Percentiles rank a stretch among this genome's conserved stretches.
Conservation (phyloP, 2,113 vertebrate species). For the Bujurquina vittata region DNA sequence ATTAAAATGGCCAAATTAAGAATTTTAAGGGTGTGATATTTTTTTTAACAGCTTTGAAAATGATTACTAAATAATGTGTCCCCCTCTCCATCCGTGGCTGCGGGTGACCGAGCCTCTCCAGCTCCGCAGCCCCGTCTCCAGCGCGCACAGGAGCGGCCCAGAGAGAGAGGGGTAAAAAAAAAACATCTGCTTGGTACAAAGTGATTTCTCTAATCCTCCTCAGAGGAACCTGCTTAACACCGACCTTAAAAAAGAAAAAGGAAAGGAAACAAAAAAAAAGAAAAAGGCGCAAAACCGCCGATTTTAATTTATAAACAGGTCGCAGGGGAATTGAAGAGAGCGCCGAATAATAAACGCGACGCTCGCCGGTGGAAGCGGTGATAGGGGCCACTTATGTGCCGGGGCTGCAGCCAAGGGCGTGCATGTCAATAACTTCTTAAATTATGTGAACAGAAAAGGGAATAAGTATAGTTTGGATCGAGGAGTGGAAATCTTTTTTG, state of each 20-base stretch:
- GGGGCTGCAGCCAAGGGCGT: background rate
- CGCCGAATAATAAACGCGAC: conserved; percentile 50
- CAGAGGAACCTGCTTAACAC: conserved; percentile 58
- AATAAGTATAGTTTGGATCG: background rate
- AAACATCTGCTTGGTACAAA: conserved; percentile 71
- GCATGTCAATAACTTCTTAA: conserved; percentile 1
- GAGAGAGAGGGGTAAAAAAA: background rate
- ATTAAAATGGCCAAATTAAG: background rate
- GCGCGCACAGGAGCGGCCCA: conserved; percentile 17
- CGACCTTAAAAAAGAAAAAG: conserved; percentile 49
- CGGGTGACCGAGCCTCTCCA: conserved; percentile 31
- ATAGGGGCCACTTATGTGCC: conserved; percentile 10
- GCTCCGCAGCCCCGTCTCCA: conserved; percentile 38
- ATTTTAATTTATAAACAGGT: conserved; percentile 70
- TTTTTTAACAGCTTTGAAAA: background rate
- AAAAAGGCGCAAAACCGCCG: conserved; percentile 4
- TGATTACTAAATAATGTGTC: background rate
- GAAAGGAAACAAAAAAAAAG: background rate
- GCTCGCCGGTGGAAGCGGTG: conserved; percentile 18
- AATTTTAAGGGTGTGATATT: background rate
- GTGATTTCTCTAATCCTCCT: conserved; percentile 73
- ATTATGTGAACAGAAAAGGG: background rate
- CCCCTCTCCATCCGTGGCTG: background rate
- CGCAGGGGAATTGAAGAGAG: conserved; percentile 63
- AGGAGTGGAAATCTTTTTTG: background rate